Evolutionary conservation across 2,797 vertebrate genomes (phyloP).

Genomic region (Phataginus tetradactyla): DNA sequence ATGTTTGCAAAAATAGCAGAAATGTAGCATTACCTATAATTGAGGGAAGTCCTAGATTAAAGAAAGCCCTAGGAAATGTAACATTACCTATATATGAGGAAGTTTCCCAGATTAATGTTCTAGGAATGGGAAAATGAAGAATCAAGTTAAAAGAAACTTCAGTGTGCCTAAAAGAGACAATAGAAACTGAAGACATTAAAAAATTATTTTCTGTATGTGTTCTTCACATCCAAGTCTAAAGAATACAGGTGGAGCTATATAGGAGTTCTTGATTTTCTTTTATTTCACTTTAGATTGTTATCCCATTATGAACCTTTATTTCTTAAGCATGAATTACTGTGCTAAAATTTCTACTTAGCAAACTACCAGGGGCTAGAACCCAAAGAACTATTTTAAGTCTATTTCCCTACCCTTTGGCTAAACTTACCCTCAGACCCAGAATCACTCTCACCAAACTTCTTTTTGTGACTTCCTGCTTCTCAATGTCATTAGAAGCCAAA

Average conservation of each 20-base stretch:
- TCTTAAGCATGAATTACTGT: not conserved
- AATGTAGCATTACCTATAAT: not conserved
- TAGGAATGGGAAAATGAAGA: not conserved
- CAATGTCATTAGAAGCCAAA: not conserved
- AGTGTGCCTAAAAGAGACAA: not conserved
- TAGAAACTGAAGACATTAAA: not conserved
- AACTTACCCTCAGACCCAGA: not conserved
- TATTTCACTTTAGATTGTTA: not conserved
- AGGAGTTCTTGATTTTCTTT: not conserved
- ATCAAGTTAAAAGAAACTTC: not conserved
- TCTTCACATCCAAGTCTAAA: slow-evolving; percentile 24
- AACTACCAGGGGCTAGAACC: not conserved
- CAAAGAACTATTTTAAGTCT: not conserved
- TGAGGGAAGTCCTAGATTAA: not conserved
- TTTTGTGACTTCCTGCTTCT: not conserved
- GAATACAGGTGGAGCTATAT: not conserved
- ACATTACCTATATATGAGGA: too few relatives aligned
- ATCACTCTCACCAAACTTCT: not conserved
- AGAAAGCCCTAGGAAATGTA: not conserved
- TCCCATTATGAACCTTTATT: not conserved
- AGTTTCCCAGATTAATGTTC: not conserved
- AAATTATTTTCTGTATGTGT: not conserved
- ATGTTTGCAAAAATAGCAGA: not conserved
- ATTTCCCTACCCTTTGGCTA: not conserved
- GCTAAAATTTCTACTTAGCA: not conserved